Evolutionary conservation across 2,113 vertebrate genomes (phyloP).

Genomic region (Oreochromis tanganicae): DNA sequence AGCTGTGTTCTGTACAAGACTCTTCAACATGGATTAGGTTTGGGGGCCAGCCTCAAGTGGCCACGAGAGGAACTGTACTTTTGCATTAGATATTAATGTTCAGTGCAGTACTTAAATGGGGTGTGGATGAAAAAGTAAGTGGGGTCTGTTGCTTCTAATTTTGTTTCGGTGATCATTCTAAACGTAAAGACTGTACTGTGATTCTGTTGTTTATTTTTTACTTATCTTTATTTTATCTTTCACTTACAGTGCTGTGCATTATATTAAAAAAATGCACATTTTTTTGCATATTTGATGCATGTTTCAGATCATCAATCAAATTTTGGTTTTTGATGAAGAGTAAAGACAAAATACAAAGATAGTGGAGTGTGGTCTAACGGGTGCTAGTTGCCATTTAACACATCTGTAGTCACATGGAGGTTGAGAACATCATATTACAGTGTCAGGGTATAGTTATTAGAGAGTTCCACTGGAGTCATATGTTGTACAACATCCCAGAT

Average conservation of each 20-base stretch:
- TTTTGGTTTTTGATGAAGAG: background rate
- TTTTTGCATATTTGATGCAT: background rate
- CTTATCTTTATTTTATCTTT: background rate
- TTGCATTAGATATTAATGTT: background rate
- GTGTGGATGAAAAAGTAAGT: background rate
- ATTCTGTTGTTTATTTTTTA: background rate
- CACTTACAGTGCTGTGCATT: background rate
- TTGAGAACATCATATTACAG: background rate
- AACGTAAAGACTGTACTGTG: rapidly evolving
- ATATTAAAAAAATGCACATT: background rate
- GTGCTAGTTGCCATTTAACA: background rate
- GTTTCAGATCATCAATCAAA: background rate
- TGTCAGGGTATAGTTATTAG: background rate
- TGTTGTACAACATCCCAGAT: background rate
- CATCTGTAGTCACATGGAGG: background rate
- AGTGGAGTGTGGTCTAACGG: background rate
- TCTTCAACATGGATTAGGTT: background rate
- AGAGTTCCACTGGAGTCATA: background rate
- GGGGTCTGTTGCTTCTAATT: background rate
- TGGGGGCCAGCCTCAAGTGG: background rate
- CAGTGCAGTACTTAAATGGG: background rate
- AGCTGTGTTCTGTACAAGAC: background rate
- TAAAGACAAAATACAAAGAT: background rate
- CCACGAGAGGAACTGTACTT: background rate
- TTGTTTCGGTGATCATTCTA: background rate